Evolutionary conservation across 1,140 invertebrate genomes (phyloP), one percentile per base, ranked within the genome.

Genomic region (Anastatus disparis): DNA sequence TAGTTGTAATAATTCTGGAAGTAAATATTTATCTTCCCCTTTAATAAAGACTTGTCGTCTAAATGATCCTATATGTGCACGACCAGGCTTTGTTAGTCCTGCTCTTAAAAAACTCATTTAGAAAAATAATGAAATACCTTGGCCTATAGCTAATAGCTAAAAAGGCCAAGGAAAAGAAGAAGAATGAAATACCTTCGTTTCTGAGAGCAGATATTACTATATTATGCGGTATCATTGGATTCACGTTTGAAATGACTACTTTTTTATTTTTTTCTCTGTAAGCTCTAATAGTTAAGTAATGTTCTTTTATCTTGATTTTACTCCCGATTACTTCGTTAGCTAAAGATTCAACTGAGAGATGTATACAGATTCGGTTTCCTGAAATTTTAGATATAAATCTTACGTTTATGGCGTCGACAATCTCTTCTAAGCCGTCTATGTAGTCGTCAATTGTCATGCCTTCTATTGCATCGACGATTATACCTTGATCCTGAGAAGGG

Each of bases 11-110:
- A 13, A 42, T 8, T 61, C 26, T 1, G 67, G 67, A 15, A 62
- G 24, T 26, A 52, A 26, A 1, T 27, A 2, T 20, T 53, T 27
- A 4, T 63, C 58, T 20, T 63, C 58, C 31, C 31, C 46, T 31
- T 44, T 17, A 10, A 63, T 56, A 29, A 63, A 70, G 0, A 70
- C 17, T 55, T 70, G 68, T n/a, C 59, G n/a, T n/a, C 68, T 24
- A 24, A 70, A 70, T 20, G 44, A 50, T 3, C 48, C n/a, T 2
- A 63, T 48, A n/a, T 63, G 42, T 7, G 42, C 9, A 31, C 48
- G 31, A 6, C 61, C 61, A 6, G 61, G 48, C 26, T 50, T 50
- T 31, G 42, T 29, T 67, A 29, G n/a, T 6, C 31, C 17, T 20
- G 56, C 56, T 40, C 35, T 40, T 9, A 59, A n/a, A n/a, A n/a